A percentile compares a stretch with the other conserved stretches of the same genome.
Evolutionary conservation across 2,888 invertebrate genomes (phyloP).

Genomic region (Drosophila aldrichi): DNA sequence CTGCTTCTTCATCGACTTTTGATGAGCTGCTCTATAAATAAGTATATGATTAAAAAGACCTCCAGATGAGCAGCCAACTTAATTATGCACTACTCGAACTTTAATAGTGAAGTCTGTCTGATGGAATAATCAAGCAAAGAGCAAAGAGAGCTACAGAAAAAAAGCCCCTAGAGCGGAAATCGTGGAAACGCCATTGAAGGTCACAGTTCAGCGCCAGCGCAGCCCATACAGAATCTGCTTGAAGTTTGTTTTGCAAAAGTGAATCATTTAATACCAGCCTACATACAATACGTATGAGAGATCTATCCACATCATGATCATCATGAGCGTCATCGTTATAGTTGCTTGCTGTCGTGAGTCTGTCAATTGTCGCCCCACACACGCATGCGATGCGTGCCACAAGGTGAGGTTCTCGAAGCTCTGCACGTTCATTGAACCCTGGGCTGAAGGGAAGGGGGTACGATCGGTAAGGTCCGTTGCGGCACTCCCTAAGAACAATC

Average conservation of each 20-base stretch:
- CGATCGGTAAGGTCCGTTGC: slow-evolving; percentile 13
- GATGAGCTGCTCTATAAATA: slow-evolving; percentile 48
- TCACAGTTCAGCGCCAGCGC: slow-evolving; percentile 33
- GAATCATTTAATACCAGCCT: slow-evolving; percentile 70
- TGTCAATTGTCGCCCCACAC: slow-evolving; percentile 43
- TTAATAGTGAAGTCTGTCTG: slow-evolving; percentile 23
- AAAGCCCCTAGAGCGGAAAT: slow-evolving; percentile 48
- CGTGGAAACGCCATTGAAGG: slow-evolving; percentile 49
- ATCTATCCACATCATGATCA: slow-evolving; percentile 42
- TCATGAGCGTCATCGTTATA: slow-evolving; percentile 17
- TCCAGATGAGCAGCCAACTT: slow-evolving; percentile 42
- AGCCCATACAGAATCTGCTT: slow-evolving; percentile 43
- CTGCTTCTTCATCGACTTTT: slow-evolving; percentile 6
- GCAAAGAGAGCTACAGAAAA: slow-evolving; percentile 4
- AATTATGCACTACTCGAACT: slow-evolving; percentile 65
- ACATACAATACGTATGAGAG: slow-evolving; percentile 34
- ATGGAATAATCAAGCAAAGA: slow-evolving; percentile 23
- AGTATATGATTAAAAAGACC: slow-evolving; percentile 50
- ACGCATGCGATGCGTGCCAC: slow-evolving; percentile 28
- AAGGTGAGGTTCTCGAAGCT: slow-evolving; percentile 41
- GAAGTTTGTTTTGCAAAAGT: slow-evolving; percentile 45
- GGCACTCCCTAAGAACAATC: slow-evolving; percentile 62
- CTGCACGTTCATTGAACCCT: slow-evolving; percentile 65
- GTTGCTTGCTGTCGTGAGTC: slow-evolving; percentile 17
- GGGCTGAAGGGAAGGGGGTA: not conserved